These are phyloP conservation scores for Aptenodytes forsteri DNA, from an alignment of 2,113 vertebrate species.

Conservation along the genomic window DNA sequence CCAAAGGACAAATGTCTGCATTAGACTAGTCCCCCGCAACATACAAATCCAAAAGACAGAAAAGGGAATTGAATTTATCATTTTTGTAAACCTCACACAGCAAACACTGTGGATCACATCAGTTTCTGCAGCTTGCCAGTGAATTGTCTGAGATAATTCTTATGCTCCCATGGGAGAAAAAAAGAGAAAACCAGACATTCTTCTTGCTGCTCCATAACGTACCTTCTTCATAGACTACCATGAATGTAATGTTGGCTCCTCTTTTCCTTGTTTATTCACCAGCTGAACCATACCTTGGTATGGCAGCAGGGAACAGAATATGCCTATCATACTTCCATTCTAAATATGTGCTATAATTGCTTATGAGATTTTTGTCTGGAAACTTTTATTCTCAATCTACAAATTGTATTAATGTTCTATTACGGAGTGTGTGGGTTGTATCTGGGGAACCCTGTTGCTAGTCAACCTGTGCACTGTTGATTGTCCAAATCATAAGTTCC, in stretches of 20 bases:
- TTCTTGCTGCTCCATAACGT: not conserved
- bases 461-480: not conserved
- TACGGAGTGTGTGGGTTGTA: not conserved
- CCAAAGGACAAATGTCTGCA: not conserved
- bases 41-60: not conserved
- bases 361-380: not conserved
- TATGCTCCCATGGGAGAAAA: not conserved
- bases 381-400: not conserved
- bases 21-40: not conserved
- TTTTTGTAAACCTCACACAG: not conserved
- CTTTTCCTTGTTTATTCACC: not conserved
- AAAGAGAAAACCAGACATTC: not conserved
- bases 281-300: not conserved
- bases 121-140: not conserved
- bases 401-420: not conserved
- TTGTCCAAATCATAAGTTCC: not conserved
- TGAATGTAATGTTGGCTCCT: not conserved
- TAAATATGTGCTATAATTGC: not conserved
- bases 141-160: not conserved
- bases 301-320: not conserved
- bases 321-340: not conserved
- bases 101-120: not conserved
- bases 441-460: not conserved
- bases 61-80: not conserved
- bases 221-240: not conserved